A percentile compares a stretch with the other conserved stretches of the same genome.
Evolutionary conservation across 2,888 invertebrate genomes (phyloP).

Genomic region (Dascillus cervinus): DNA sequence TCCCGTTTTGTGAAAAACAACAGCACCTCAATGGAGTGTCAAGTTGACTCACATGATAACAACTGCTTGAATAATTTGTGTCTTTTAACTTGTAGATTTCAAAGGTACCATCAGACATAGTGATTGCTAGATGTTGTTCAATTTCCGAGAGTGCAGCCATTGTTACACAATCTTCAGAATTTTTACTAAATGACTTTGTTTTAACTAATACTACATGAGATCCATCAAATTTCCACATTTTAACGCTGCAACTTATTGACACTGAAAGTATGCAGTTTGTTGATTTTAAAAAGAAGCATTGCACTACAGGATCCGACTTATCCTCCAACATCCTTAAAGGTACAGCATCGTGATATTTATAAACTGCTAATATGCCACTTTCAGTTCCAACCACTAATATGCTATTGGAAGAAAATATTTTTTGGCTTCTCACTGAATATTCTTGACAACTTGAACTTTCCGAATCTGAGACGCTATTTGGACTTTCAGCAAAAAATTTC

Average conservation of each 20-base stretch:
- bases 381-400: slow-evolving; percentile 13
- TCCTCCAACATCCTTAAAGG: slow-evolving; percentile 11
- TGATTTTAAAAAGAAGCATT: slow-evolving; percentile 15
- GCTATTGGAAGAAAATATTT: not conserved
- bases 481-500: slow-evolving; percentile 20
- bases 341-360: slow-evolving; percentile 6
- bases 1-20: slow-evolving; percentile 46
- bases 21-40: slow-evolving; percentile 22
- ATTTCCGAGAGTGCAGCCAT: slow-evolving; percentile 19
- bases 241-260: slow-evolving; percentile 17
- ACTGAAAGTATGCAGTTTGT: slow-evolving; percentile 13
- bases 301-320: slow-evolving; percentile 13
- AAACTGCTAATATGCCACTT: slow-evolving; percentile 15
- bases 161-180: slow-evolving; percentile 13
- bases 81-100: slow-evolving; percentile 13
- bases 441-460: not conserved
- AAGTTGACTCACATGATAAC: slow-evolving; percentile 11
- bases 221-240: slow-evolving; percentile 17
- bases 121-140: slow-evolving; percentile 19
- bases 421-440: slow-evolving; percentile 1
- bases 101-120: slow-evolving; percentile 21
- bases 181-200: slow-evolving; percentile 11
- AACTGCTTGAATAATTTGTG: slow-evolving; percentile 2
- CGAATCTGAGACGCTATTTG: slow-evolving; percentile 3
- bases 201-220: slow-evolving; percentile 13